Base-by-base conservation (phyloP, 2,888 invertebrate genomes). In the Brachyptera risi region DNA sequence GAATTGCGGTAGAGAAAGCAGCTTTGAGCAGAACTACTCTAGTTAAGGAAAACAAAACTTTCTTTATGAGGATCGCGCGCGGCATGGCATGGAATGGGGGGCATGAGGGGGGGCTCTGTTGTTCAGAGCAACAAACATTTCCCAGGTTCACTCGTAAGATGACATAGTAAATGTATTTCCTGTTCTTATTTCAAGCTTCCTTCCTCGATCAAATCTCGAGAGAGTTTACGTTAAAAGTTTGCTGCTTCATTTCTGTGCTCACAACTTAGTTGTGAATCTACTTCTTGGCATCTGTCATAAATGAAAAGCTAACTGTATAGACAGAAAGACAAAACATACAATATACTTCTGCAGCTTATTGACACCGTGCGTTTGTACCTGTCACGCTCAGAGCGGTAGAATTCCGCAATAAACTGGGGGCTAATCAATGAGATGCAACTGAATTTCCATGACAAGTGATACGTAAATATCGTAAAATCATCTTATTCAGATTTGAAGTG, bases 81-180 rank as follows among this genome's bases (percentile, higher is more conserved):
- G n/a, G n/a, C n/a, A n/a, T n/a, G n/a, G n/a, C n/a, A n/a, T n/a
- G n/a, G n/a, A n/a, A n/a, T n/a, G n/a, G n/a, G n/a, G n/a, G n/a
- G n/a, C n/a, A n/a, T n/a, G n/a, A n/a, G n/a, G n/a, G n/a, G n/a
- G n/a, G n/a, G n/a, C n/a, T n/a, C n/a, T n/a, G n/a, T n/a, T n/a
- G 31, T 11, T 31, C 31, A 7, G 31, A 31, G 31, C 31, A 31
- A 5, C 24, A 24, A 21, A 21, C 23, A 47, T 21, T 47, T 23
- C 47, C 9, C 24, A n/a, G 21, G 19, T 54, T 35, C 35, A n/a
- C 27, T 15, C 35, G 17, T 21, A 17, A 37, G 54, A 35, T 54
- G 54, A 54, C 54, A 54, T 47, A 47, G 17, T 31, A 35, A 54
- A 54, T 54, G 54, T 54, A 54, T 54, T 54, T 54, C 54, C 54